Base-by-base conservation (phyloP, 2,113 vertebrate species). In the Hypomesus transpacificus region DNA sequence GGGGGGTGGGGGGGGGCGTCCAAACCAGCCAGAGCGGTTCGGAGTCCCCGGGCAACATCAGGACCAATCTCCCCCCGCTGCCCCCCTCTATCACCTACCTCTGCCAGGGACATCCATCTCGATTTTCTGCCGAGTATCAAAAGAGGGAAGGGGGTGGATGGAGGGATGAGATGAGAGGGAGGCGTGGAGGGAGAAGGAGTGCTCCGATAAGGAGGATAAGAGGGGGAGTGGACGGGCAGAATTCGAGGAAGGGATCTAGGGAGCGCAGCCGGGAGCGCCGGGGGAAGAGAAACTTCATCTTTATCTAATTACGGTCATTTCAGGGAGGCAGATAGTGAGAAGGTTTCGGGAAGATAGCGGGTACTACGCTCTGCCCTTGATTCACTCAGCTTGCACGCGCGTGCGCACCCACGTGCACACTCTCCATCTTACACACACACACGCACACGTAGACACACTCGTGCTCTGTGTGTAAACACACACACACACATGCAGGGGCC, bases 301-400 rank as follows among this genome's bases (percentile, higher is more conserved):
- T 87, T 82, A 88, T 88, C 84, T 88, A 88, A 90, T 90, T 89
- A 90, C 78, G 78, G 68, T 66, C 62, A 79, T 82, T 82, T 81
- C 63, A 50, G 73, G 59, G 69, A 66, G 68, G 68, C 50, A 77
- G 84, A 84, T 79, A 82, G 78, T 5, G 34, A 0, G 13, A 79
- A 64, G 66, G 7, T 78, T 83, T 74, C 83, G 70, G 80, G 75
- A 20, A 28, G 68, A 76, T 71, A 39, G 73, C 63, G 77, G 70
- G 71, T 83, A 84, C 76, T 75, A 22, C 53, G 50, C 65, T 11
- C 77, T 50, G 69, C 14, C 59, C 13, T 77, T 75, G 67, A 34
- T 82, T 77, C 79, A 82, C 75, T n/a, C 5, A n/a, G 7, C 21
- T 53, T 6, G 24, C 11, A 28, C 51, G 16, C 22, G 26, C 60